Evolutionary conservation across 2,888 invertebrate genomes (phyloP).

Genomic region (Leptopilina myrica): DNA sequence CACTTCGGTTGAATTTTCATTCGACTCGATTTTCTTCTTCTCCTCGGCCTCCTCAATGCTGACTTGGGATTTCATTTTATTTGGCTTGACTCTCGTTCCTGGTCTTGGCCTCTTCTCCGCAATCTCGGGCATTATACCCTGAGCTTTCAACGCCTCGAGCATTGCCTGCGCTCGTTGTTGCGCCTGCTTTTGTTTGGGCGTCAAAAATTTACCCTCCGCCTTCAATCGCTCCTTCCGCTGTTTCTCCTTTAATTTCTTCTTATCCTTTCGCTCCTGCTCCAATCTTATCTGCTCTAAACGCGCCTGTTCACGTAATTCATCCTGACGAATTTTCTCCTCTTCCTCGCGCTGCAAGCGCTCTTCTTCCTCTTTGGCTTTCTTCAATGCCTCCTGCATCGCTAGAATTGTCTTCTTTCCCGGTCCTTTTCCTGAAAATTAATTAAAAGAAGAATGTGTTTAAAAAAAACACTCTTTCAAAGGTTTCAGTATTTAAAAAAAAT

Average conservation of each 20-base stretch:
- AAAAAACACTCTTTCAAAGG: too few species aligned
- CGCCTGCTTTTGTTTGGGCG: conserved; percentile 95
- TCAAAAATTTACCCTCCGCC: conserved; percentile 96
- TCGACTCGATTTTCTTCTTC: conserved; percentile 67
- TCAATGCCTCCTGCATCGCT: conserved; percentile 94
- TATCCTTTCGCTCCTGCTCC: conserved; percentile 92
- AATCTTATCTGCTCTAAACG: conserved; percentile 86
- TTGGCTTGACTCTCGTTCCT: conserved; percentile 86
- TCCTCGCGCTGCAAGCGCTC: conserved; percentile 86
- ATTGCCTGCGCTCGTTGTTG: conserved; percentile 92
- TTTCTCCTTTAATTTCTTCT: conserved; percentile 94
- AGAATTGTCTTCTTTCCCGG: conserved; percentile 92
- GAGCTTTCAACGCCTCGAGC: conserved; percentile 92
- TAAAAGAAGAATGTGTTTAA: conserved; percentile 7
- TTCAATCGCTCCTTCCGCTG: conserved; percentile 94
- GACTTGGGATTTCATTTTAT: conserved; percentile 83
- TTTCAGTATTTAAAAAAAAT: too few species aligned
- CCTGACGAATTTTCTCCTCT: conserved; percentile 86
- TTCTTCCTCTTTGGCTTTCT: conserved; percentile 92
- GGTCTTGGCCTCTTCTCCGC: conserved; percentile 79
- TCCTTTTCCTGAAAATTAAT: conserved; percentile 77
- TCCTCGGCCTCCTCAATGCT: conserved; percentile 79
- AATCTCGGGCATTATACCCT: conserved; percentile 88
- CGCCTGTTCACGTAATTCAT: conserved; percentile 86
- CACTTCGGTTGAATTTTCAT: conserved; percentile 74